Evolutionary conservation across 2,113 vertebrate genomes (phyloP), one percentile per base, ranked within the genome.

Genomic region (Syrrhaptes paradoxus): DNA sequence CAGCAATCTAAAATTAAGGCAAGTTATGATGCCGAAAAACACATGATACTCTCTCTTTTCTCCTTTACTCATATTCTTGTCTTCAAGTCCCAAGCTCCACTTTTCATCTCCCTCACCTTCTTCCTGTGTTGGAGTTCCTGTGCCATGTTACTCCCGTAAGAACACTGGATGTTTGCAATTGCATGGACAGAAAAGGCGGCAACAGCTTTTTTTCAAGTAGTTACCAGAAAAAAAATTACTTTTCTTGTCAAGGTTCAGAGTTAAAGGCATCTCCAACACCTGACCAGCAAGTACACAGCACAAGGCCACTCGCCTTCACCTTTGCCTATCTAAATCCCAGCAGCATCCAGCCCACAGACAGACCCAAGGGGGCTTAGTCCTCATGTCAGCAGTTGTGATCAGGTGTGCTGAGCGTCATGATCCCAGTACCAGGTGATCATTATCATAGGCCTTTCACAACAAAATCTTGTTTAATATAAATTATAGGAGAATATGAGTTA

Each of bases 11-110:
- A 82, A 86, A 25, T 41, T 16, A 68, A 68, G 55, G 38, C 46
- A 49, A 36, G 14, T 19, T 51, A 13, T 0, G 0, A 74, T 15
- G 26, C 28, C 28, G 51, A 49, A 65, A 4, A 4, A 1, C 32
- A 18, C 24, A 32, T 9, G 2, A 36, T 21, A 5, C 11, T 54
- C 31, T 45, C 34, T 45, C 8, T 34, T 55, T 49, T 48, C 57
- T 77, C 29, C 21, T n/a, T 55, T 68, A 41, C 20, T 89, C 63
- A 63, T 10, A 10, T 7, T 36, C 38, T 73, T 31, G 17, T 26
- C 76, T 86, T 77, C 34, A 36, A 59, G n/a, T 26, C 29, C 11
- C 49, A 73, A 43, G 17, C 49, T 72, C 43, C 17, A 10, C 49
- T 52, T 41, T 48, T 74, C 4, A 1, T 11, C 10, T 48, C 49